Conservation (phyloP, 2,113 vertebrate genomes). For the Mustelus asterias region DNA sequence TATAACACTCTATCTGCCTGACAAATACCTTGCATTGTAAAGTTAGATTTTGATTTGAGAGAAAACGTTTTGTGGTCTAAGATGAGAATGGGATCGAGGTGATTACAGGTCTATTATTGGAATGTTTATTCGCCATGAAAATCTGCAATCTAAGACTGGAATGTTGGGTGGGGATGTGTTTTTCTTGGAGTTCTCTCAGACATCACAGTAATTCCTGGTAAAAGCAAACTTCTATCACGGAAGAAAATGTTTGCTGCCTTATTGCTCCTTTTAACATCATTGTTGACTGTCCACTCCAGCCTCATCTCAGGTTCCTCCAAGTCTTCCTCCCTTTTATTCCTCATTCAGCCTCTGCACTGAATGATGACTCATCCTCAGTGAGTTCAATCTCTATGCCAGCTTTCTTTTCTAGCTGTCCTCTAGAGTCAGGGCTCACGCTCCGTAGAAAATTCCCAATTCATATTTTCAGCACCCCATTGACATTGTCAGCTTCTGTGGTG, state of each 20-base stretch:
- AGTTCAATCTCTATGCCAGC: background rate
- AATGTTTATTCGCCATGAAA: background rate
- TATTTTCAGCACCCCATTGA: background rate
- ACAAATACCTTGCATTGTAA: background rate
- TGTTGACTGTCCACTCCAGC: background rate
- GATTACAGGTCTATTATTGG: background rate
- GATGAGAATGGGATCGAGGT: background rate
- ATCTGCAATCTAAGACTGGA: background rate
- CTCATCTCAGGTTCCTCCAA: background rate
- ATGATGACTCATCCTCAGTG: background rate
- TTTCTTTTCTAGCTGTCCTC: background rate
- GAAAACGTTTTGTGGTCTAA: background rate
- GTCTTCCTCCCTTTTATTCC: background rate
- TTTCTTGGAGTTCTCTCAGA: background rate
- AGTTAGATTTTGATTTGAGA: background rate
- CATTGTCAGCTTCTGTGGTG: background rate
- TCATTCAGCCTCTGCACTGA: background rate
- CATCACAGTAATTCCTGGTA: background rate
- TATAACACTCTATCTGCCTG: too few relatives aligned
- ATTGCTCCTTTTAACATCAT: background rate
- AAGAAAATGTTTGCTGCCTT: background rate
- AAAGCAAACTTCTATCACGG: background rate
- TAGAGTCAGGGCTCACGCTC: background rate
- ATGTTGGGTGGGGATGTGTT: background rate
- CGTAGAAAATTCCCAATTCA: background rate